These are phyloP conservation scores for Sinhomidia bicolor DNA, from an alignment of 2,888 invertebrate species.

Conservation along the genomic window DNA sequence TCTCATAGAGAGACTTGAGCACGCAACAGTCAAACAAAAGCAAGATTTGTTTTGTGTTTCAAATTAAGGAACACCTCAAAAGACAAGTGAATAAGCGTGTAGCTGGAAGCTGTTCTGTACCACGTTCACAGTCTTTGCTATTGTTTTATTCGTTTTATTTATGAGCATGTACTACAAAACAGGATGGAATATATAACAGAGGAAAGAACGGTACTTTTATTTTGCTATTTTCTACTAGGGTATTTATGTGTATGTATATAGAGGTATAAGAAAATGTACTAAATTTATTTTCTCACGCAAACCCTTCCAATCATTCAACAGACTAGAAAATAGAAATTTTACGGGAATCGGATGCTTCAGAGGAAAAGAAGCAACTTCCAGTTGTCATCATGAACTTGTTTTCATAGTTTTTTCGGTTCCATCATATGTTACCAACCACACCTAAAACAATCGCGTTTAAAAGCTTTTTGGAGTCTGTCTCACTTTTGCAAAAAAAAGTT, in stretches of 20 bases:
- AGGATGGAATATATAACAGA: neutral
- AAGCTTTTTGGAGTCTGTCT: neutral
- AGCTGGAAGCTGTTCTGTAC: neutral
- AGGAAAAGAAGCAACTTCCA: slow-evolving; percentile 37
- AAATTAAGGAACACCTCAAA: slow-evolving; percentile 69
- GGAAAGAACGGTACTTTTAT: slow-evolving; percentile 1
- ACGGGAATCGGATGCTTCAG: slow-evolving; percentile 22
- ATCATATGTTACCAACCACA: slow-evolving; percentile 1
- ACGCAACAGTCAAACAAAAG: slow-evolving; percentile 64
- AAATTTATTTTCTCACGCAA: slow-evolving; percentile 28
- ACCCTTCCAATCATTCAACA: slow-evolving; percentile 2
- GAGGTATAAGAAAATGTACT: neutral
- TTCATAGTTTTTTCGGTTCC: neutral
- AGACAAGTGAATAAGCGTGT: slow-evolving; percentile 51
- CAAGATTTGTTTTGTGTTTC: slow-evolving; percentile 61
- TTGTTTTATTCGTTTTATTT: slow-evolving; percentile 38
- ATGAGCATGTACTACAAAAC: neutral
- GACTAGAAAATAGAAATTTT: slow-evolving; percentile 28
- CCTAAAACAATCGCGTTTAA: neutral
- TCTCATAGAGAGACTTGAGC: slow-evolving; percentile 52
- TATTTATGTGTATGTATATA: no score
- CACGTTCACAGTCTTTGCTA: neutral
- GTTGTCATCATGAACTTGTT: slow-evolving; percentile 40
- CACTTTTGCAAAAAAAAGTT: neutral
- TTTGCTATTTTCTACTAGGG: neutral